Conservation (phyloP, 1,140 invertebrate species). For the Rhyacophila brunnea region DNA sequence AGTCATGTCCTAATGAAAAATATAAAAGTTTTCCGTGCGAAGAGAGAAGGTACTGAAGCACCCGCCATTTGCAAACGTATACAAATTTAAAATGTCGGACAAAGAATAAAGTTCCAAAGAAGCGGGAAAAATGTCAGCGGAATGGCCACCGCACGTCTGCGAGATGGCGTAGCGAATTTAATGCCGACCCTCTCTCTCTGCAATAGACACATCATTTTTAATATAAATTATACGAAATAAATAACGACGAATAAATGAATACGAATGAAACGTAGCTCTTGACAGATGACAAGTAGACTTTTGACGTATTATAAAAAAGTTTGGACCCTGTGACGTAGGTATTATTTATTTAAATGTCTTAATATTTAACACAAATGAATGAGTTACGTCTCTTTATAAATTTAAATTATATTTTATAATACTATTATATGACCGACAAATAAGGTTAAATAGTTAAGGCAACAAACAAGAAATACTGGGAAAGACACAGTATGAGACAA, state of each 20-base stretch:
- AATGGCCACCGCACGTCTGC: constrained; percentile 8
- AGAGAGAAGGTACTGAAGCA: neutral
- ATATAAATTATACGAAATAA: constrained; percentile 59
- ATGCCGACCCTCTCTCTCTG: constrained; percentile 32
- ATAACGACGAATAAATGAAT: constrained; percentile 60
- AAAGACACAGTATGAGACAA: too few relatives aligned
- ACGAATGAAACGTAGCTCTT: constrained; percentile 35
- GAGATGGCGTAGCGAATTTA: constrained; percentile 2
- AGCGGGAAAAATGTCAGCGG: constrained; percentile 23
- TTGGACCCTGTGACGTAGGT: too few relatives aligned
- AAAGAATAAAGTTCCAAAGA: constrained; percentile 13
- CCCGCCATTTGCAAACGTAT: neutral
- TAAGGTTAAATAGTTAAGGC: too few relatives aligned
- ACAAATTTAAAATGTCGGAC: constrained; percentile 12
- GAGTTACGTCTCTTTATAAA: too few relatives aligned
- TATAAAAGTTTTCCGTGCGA: too few relatives aligned
- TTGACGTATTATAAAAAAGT: too few relatives aligned
- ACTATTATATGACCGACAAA: too few relatives aligned
- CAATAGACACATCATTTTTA: constrained; percentile 58
- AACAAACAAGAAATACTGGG: too few relatives aligned
- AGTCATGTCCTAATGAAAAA: too few relatives aligned
- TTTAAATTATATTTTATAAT: too few relatives aligned
- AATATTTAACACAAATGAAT: too few relatives aligned
- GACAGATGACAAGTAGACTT: neutral
- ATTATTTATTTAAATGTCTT: too few relatives aligned